These are phyloP conservation scores for Siphamia tubifer DNA, from an alignment of 2,113 vertebrate genomes.

Conservation along the genomic window DNA sequence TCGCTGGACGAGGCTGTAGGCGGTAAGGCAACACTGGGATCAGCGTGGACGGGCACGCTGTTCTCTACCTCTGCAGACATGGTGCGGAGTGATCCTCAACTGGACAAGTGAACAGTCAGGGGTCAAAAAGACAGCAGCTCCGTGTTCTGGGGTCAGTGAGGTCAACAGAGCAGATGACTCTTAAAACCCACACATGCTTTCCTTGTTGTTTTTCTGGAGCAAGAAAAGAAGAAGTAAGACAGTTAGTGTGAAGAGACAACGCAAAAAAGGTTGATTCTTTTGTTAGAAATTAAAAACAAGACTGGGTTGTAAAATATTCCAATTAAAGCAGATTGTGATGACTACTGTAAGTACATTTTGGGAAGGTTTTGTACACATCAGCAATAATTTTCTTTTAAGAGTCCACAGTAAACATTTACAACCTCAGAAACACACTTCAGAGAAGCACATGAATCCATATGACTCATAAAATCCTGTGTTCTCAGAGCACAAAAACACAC, in stretches of 20 bases:
- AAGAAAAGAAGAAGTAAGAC: conserved; percentile 15
- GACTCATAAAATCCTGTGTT: conserved; percentile 31
- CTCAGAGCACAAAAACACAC: background rate
- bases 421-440: background rate
- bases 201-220: conserved; percentile 34
- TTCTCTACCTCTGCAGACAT: conserved; percentile 89
- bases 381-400: conserved; percentile 20
- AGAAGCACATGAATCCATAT: background rate
- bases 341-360: background rate
- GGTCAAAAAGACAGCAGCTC: conserved; percentile 36
- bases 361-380: background rate
- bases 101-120: conserved; percentile 25
- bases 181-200: conserved; percentile 72
- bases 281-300: background rate
- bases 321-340: background rate
- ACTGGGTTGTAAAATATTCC: background rate
- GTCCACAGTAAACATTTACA: conserved; percentile 42
- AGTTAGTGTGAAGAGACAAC: background rate
- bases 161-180: conserved; percentile 41
- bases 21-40: conserved; percentile 32
- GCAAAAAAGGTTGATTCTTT: no score
- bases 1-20: background rate
- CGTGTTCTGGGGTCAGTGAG: conserved; percentile 46
- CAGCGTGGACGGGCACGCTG: conserved; percentile 65
- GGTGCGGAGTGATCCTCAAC: conserved; percentile 37